phyloP scores from a whole-genome alignment of 2,888 invertebrate genomes.

The Sphecodes monilicornis region DNA sequence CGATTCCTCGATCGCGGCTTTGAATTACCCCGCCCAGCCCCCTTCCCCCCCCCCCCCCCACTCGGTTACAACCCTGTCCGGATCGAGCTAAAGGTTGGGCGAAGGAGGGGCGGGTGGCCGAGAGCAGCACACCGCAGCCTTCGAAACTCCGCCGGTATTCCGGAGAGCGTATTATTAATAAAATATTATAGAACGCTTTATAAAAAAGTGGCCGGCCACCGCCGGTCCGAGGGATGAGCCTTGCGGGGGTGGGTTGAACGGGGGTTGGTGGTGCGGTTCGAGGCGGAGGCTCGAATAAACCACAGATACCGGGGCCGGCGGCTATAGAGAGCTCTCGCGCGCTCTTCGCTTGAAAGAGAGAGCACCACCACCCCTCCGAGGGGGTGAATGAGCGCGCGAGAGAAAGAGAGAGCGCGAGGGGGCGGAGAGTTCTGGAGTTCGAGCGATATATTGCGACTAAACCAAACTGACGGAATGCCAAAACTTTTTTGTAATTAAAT shows the following conservation, averaged over 20 bases:
- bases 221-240: neutral
- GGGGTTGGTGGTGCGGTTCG: slow-evolving; percentile 61
- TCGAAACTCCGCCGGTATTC: slow-evolving; percentile 62
- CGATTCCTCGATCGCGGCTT: slow-evolving; percentile 45
- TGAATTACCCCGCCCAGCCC: slow-evolving; percentile 38
- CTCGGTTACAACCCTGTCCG: slow-evolving; percentile 31
- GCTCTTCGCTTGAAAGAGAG: slow-evolving; percentile 34
- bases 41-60: too few relatives aligned
- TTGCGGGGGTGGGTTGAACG: slow-evolving; percentile 8
- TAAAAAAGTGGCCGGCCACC: slow-evolving; percentile 63
- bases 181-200: slow-evolving; percentile 81
- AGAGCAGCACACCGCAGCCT: slow-evolving; percentile 27
- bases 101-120: neutral
- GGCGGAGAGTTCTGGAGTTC: slow-evolving; percentile 68
- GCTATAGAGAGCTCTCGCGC: slow-evolving; percentile 42
- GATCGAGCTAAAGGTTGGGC: neutral
- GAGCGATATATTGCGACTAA: slow-evolving; percentile 77
- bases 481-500: slow-evolving; percentile 85
- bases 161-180: slow-evolving; percentile 78
- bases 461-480: slow-evolving; percentile 84
- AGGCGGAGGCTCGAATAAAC: slow-evolving; percentile 79
- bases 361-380: neutral
- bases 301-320: slow-evolving; percentile 78
- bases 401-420: slow-evolving; percentile 38
- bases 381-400: neutral